Evolutionary conservation across 1,140 invertebrate species (phyloP), one percentile per base, ranked within the genome.

Genomic region (Hyposmocoma kahamanoa): DNA sequence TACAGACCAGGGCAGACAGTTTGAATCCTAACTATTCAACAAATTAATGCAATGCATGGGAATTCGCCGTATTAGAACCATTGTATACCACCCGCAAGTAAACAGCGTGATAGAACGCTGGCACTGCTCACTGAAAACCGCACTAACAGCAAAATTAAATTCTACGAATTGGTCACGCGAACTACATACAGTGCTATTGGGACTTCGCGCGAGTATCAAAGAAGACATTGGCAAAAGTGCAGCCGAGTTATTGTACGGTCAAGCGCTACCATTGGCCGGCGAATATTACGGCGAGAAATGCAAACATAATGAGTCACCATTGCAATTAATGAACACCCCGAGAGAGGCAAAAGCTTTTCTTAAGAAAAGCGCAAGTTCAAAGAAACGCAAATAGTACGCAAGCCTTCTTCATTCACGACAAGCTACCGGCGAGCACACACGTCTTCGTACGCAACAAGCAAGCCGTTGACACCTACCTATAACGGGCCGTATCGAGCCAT

Each of bases 91-190:
- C 22, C 71, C 76, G 0, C 62, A 71, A 39, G 57, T 57, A 5
- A 80, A 78, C 30, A 73, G 73, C 19, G 48, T 57, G 34, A 54
- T 72, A 0, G 76, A 82, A 46, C 22, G 58, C 6, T 67, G 52
- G 15, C 83, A 88, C 53, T 24, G 73, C 11, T 50, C 61, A 11
- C 47, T 86, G 9, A 84, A 87, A 42, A 30, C 60, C n/a, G 46
- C 72, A 5, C 28, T 79, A 15, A 62, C 24, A n/a, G 42, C 42
- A 19, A 36, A 42, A 9, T 36, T 44, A 20, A 30, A 34, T 49
- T 44, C 66, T 15, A 50, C 56, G 24, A 60, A 42, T 18, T 45
- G 20, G 56, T 50, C 36, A 47, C 47, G 9, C n/a, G 58, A 47
- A 42, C 47, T 22, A 62, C 24, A 72, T 3, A 44, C 52, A 13